A percentile compares a stretch with the other conserved stretches of the same genome.
These are phyloP conservation scores for Channa maculata DNA, from an alignment of 2,113 vertebrate genomes.

Conservation along the genomic window DNA sequence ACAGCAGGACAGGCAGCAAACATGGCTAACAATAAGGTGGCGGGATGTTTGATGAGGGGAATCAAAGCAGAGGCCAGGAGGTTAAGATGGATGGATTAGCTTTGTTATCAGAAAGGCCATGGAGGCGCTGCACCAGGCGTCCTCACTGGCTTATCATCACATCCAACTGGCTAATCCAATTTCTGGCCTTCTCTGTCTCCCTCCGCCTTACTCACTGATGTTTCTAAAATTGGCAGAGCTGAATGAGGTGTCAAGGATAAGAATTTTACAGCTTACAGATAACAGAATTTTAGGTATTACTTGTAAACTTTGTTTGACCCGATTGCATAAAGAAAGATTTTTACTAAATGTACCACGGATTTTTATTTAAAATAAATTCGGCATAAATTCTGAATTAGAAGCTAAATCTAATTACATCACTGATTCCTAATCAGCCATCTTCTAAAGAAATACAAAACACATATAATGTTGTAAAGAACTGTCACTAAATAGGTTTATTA, in stretches of 20 bases:
- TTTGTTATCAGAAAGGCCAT: conserved; percentile 70
- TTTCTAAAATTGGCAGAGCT: conserved; percentile 39
- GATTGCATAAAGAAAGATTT: no score
- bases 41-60: conserved; percentile 76
- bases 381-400: no score
- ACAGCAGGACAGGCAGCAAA: conserved; percentile 68
- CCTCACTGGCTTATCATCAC: conserved; percentile 62
- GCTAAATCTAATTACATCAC: no score
- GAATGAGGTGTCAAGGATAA: conserved; percentile 15
- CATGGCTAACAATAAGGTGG: conserved; percentile 61
- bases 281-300: not conserved
- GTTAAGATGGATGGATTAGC: conserved; percentile 77
- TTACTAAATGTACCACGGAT: no score
- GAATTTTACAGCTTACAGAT: not conserved
- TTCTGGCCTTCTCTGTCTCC: conserved; percentile 39
- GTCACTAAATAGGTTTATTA: no score
- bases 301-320: not conserved
- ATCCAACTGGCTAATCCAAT: conserved; percentile 67
- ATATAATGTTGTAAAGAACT: no score
- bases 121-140: conserved; percentile 37
- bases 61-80: conserved; percentile 68
- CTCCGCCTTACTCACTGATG: conserved; percentile 29
- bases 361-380: no score
- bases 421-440: no score
- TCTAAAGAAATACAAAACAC: no score